phyloP scores from a whole-genome alignment of 2,113 vertebrate species.

The Carassius carassius region DNA sequence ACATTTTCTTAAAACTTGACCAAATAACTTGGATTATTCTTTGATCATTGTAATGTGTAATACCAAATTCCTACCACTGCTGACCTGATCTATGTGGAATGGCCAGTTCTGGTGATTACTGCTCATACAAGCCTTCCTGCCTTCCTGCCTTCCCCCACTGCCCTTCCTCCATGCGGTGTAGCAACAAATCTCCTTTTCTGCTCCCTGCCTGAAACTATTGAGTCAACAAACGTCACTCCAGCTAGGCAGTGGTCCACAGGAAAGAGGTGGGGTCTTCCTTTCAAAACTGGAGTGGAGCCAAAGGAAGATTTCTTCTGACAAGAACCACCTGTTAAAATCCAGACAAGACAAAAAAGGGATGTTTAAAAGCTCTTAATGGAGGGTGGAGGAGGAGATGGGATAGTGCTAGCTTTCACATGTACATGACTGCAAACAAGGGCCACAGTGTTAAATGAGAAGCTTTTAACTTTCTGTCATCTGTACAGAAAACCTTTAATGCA shows the following conservation, averaged over 20 bases:
- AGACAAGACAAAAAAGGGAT: constrained; percentile 47
- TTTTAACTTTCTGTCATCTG: neutral
- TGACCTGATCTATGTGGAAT: neutral
- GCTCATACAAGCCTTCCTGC: constrained; percentile 57
- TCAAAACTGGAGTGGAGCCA: constrained; percentile 71
- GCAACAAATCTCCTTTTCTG: constrained; percentile 79
- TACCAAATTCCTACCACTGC: neutral
- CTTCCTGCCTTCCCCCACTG: constrained; percentile 40
- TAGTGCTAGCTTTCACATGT: constrained; percentile 37
- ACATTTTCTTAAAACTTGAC: neutral
- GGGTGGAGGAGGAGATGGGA: neutral
- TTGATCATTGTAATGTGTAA: neutral
- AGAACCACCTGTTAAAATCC: constrained; percentile 74
- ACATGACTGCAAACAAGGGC: constrained; percentile 1
- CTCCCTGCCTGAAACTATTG: constrained; percentile 74
- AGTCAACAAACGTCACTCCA: constrained; percentile 79
- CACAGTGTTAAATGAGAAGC: neutral
- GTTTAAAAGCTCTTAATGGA: constrained; percentile 49
- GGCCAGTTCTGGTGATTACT: constrained; percentile 29
- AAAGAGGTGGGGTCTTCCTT: constrained; percentile 68
- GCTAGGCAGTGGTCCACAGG: constrained; percentile 64
- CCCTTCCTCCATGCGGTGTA: constrained; percentile 72
- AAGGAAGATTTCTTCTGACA: constrained; percentile 73
- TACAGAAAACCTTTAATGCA: neutral
- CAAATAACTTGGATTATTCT: neutral